Evolutionary conservation across 2,797 vertebrate genomes (phyloP).

Genomic region (Galagoides demidoff): DNA sequence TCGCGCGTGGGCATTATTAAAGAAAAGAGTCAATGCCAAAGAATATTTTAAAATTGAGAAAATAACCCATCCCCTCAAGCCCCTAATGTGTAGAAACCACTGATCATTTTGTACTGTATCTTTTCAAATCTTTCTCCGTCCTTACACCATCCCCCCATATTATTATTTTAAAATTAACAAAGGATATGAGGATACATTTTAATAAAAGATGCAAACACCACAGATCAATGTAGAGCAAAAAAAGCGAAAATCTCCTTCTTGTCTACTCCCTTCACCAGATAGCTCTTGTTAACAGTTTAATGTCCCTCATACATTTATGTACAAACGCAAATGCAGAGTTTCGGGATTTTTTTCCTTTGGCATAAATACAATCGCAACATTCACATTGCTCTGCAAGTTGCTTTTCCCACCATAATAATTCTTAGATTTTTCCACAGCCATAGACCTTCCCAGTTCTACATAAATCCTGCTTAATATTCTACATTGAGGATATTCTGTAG

Average conservation of each 20-base stretch:
- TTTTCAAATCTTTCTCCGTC: not conserved
- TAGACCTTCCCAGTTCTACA: not conserved
- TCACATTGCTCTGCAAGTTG: not conserved
- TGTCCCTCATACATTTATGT: not conserved
- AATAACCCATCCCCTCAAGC: not conserved
- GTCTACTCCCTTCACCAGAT: not conserved
- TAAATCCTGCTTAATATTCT: not conserved
- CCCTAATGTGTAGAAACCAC: not conserved
- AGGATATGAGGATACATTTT: not conserved
- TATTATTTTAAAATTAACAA: conserved; percentile 57
- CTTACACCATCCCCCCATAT: not conserved
- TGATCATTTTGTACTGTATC: not conserved
- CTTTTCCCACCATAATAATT: not conserved
- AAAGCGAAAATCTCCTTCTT: not conserved
- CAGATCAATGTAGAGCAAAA: not conserved
- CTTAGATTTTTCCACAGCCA: not conserved
- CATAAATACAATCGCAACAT: not conserved
- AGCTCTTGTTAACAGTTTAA: not conserved
- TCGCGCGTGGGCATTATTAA: not conserved
- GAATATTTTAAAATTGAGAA: not conserved
- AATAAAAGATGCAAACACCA: not conserved
- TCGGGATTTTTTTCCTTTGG: conserved; percentile 1
- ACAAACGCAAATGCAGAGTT: not conserved
- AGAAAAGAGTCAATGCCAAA: not conserved
- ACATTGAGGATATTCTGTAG: not conserved